phyloP scores from a whole-genome alignment of 2,797 vertebrate species.

The Discoglossus pictus region DNA sequence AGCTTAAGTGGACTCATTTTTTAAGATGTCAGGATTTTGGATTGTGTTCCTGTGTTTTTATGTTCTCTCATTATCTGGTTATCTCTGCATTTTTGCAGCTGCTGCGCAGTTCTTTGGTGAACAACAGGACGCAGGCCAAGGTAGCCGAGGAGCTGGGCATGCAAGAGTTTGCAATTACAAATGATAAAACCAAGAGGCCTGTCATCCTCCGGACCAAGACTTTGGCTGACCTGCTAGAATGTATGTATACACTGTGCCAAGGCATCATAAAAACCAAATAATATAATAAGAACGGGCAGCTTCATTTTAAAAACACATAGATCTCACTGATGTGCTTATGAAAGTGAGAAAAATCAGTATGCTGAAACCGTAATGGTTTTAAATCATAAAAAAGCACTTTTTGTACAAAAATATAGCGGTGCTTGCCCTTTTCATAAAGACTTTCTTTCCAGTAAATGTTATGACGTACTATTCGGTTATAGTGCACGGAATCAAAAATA shows the following conservation, averaged over 20 bases:
- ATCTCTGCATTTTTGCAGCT: constrained; percentile 69
- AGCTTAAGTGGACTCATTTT: constrained; percentile 46
- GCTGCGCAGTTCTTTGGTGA: constrained; percentile 93
- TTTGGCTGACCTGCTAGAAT: constrained; percentile 92
- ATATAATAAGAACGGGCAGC: no score
- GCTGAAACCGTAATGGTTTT: no score
- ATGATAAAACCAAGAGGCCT: constrained; percentile 95
- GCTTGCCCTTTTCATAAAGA: background rate
- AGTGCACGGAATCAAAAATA: no score
- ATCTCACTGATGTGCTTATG: no score
- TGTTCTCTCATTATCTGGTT: constrained; percentile 32
- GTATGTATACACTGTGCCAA: constrained; percentile 68
- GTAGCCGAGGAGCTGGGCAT: constrained; percentile 97
- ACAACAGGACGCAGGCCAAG: constrained; percentile 97
- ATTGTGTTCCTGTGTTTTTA: constrained; percentile 21
- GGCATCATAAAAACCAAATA: no score
- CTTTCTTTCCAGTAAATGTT: no score
- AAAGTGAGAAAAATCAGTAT: no score
- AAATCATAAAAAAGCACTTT: background rate
- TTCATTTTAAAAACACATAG: no score
- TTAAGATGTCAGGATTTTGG: constrained; percentile 45
- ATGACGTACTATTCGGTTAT: no score
- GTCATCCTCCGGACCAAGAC: constrained; percentile 94
- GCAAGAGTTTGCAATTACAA: constrained; percentile 97
- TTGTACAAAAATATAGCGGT: no score